Evolutionary conservation across 1,140 invertebrate genomes (phyloP).

Genomic region (Ceratina calcarata): DNA sequence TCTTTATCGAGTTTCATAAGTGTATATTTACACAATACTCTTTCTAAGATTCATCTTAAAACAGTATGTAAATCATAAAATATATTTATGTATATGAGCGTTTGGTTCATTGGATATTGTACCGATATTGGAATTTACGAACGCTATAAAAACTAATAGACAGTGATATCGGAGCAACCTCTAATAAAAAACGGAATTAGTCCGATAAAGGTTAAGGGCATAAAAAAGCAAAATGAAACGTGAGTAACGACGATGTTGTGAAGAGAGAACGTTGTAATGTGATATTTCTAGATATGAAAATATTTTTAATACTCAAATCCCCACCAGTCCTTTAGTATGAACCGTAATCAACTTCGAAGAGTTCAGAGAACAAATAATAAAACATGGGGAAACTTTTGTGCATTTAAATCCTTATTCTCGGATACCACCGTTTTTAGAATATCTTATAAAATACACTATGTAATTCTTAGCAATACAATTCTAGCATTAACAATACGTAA

Average conservation of each 20-base stretch:
- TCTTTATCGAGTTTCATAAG: not conserved
- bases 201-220: not conserved
- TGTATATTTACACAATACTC: not conserved
- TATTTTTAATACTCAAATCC: no score
- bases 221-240: not conserved
- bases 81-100: not conserved
- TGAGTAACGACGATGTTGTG: not conserved
- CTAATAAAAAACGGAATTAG: not conserved
- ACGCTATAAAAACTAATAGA: slow-evolving; percentile 16
- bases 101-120: not conserved
- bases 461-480: no score
- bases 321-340: no score
- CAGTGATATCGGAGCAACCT: not conserved
- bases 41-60: not conserved
- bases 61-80: not conserved
- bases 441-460: no score
- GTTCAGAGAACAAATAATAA: no score
- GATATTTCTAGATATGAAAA: no score
- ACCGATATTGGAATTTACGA: slow-evolving; percentile 10
- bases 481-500: no score
- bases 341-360: no score
- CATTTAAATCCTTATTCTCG: no score
- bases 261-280: no score
- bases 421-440: no score
- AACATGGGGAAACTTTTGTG: no score